A percentile compares a stretch with the other conserved stretches of the same genome.
Conservation (phyloP, 1,140 invertebrate species). For the Bacillus rossius region DNA sequence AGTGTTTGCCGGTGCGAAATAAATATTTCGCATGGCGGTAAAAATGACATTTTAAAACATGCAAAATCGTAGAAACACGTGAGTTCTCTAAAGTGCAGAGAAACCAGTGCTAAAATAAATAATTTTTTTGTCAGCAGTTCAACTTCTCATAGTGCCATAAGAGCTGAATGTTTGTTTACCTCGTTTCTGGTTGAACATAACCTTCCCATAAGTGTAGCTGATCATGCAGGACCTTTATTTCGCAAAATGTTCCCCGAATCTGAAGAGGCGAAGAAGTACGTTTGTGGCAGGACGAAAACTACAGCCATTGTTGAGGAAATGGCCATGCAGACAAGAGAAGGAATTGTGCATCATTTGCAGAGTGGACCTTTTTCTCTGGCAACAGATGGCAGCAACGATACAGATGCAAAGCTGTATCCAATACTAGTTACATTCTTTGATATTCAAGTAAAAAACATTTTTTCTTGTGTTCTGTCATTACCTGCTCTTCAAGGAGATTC, state of each 20-base stretch:
- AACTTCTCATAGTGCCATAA: background rate
- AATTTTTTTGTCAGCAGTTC: background rate
- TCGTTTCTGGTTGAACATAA: background rate
- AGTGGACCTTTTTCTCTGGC: background rate
- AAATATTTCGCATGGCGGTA: background rate
- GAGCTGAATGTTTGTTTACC: background rate
- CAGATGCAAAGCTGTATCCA: background rate
- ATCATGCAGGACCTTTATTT: background rate
- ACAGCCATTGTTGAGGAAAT: background rate
- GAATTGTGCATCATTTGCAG: background rate
- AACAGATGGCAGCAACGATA: background rate
- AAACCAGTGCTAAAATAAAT: background rate
- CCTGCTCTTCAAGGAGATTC: background rate
- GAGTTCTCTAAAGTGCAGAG: background rate
- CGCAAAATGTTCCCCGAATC: background rate
- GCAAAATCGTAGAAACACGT: too few species aligned
- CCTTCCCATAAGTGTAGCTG: background rate
- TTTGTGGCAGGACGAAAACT: slow-evolving; percentile 1
- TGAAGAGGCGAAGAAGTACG: background rate
- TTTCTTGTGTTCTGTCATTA: background rate
- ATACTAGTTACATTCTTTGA: background rate
- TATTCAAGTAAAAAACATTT: background rate
- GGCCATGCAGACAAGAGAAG: background rate
- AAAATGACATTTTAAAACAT: background rate
- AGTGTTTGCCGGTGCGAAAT: background rate